Evolutionary conservation across 2,888 invertebrate species (phyloP).

Genomic region (Diplazon laetatorius): DNA sequence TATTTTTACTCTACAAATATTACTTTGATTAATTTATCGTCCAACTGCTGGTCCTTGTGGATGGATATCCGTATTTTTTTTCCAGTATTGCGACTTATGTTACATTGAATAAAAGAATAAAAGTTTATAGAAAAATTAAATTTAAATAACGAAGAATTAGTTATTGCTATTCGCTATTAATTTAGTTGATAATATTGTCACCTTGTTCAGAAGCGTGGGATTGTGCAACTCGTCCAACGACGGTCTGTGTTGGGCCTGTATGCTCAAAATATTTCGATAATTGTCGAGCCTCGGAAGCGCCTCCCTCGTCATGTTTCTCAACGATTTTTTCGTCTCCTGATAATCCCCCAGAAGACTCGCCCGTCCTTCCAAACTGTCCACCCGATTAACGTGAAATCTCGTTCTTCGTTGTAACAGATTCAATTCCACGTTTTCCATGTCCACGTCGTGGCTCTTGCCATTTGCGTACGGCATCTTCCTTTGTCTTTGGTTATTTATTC

Average conservation of each 20-base stretch:
- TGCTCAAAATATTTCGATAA: constrained; percentile 94
- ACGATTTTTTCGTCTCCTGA: constrained; percentile 79
- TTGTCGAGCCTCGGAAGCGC: constrained; percentile 94
- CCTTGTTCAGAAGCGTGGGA: constrained; percentile 91
- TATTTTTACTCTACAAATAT: constrained; percentile 2
- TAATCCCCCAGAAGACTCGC: constrained; percentile 79
- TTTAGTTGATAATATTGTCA: constrained; percentile 81
- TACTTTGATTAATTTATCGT: too few species aligned
- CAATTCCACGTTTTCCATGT: constrained; percentile 79
- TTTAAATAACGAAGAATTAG: too few species aligned
- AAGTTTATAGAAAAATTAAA: too few species aligned
- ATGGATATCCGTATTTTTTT: background rate
- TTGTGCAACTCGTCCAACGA: constrained; percentile 95
- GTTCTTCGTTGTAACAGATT: constrained; percentile 83
- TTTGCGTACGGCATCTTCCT: constrained; percentile 76
- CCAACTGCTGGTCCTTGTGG: too few species aligned
- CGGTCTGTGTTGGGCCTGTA: constrained; percentile 93
- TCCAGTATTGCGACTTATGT: too few species aligned
- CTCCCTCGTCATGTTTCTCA: constrained; percentile 90
- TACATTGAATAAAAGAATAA: too few species aligned
- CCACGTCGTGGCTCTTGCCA: constrained; percentile 72
- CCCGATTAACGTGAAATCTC: constrained; percentile 86
- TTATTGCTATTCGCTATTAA: too few species aligned
- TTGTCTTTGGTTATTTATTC: too few species aligned
- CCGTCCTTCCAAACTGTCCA: constrained; percentile 83